A percentile compares a stretch with the other conserved stretches of the same genome.
These are phyloP conservation scores for Etheostoma perlongum DNA, from an alignment of 2,797 vertebrate genomes.

Conservation along the genomic window DNA sequence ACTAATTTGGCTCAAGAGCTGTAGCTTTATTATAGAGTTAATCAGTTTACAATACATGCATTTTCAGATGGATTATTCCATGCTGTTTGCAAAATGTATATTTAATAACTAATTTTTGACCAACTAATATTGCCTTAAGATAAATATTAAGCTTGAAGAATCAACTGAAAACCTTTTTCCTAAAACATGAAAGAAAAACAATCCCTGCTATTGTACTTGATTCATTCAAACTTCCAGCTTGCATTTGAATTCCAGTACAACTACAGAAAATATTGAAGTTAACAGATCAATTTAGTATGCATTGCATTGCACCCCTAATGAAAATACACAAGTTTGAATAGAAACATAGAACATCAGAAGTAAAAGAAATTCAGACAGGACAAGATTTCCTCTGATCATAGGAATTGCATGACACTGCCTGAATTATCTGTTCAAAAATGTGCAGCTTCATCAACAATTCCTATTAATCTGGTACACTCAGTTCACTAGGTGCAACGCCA, in stretches of 20 bases:
- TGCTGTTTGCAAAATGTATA: slow-evolving; percentile 6
- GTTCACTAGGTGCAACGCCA: slow-evolving; percentile 8
- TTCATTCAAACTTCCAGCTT: background rate
- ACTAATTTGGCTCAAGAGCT: slow-evolving; percentile 7
- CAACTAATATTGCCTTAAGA: background rate
- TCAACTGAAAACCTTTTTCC: background rate
- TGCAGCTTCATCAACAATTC: slow-evolving; percentile 18
- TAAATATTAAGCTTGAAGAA: background rate
- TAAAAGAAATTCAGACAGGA: background rate
- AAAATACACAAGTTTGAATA: background rate
- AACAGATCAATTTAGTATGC: background rate
- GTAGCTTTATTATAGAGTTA: slow-evolving; percentile 2
- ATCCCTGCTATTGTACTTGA: background rate
- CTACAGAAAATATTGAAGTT: background rate
- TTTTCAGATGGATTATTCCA: background rate
- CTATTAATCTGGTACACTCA: slow-evolving; percentile 14
- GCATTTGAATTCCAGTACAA: background rate
- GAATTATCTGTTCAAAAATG: slow-evolving; percentile 16
- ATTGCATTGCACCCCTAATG: background rate
- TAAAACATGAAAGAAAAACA: background rate
- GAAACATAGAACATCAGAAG: background rate
- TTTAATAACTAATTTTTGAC: background rate
- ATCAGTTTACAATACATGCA: background rate
- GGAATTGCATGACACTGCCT: background rate
- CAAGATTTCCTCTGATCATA: slow-evolving; percentile 9